Evolutionary conservation across 2,888 invertebrate species (phyloP).

Genomic region (Cheilosia urbana): DNA sequence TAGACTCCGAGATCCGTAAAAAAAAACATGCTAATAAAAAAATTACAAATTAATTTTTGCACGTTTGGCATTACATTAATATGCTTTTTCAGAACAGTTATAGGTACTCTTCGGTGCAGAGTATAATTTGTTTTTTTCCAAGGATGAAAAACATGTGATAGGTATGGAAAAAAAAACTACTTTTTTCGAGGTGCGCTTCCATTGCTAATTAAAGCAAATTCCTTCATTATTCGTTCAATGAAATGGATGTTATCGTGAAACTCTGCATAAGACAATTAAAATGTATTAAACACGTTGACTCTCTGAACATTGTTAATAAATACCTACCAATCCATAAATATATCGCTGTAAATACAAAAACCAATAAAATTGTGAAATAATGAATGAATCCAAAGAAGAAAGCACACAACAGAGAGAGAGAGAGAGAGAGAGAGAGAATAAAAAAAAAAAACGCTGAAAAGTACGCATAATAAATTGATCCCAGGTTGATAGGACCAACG

Average conservation of each 20-base stretch:
- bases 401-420: neutral
- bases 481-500: neutral
- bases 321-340: neutral
- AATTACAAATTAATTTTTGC: too few species aligned
- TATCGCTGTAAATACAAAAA: neutral
- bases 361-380: neutral
- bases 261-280: neutral
- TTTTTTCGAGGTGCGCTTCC: too few species aligned
- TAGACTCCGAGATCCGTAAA: too few species aligned
- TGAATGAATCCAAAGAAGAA: constrained; percentile 3
- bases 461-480: neutral
- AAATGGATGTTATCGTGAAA: neutral
- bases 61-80: too few species aligned
- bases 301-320: neutral
- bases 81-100: too few species aligned
- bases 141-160: too few species aligned
- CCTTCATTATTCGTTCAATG: neutral
- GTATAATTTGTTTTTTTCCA: too few species aligned
- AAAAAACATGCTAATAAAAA: too few species aligned
- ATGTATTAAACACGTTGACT: neutral
- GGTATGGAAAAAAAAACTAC: too few species aligned
- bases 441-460: neutral
- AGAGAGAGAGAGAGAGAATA: neutral
- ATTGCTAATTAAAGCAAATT: too few species aligned
- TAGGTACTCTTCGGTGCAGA: too few species aligned